Percentiles rank a stretch among this genome's conserved stretches.
phyloP scores from a whole-genome alignment of 2,113 vertebrate species.

The Benitochromis conjunctus region DNA sequence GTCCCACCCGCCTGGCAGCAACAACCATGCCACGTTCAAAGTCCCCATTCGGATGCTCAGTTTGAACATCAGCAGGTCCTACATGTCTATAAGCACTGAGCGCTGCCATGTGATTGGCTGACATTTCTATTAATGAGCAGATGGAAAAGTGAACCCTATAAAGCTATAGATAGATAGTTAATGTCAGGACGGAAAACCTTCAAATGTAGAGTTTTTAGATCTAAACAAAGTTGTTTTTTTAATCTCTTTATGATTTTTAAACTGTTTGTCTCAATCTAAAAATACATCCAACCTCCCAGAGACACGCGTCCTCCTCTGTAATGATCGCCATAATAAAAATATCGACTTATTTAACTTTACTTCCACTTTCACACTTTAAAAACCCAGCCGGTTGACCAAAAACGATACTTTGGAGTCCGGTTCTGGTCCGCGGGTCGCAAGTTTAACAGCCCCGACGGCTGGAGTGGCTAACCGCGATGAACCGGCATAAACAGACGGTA shows the following conservation, averaged over 20 bases:
- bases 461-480: neutral
- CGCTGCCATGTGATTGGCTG: neutral
- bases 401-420: neutral
- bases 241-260: neutral
- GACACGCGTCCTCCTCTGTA: neutral
- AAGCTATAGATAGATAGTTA: neutral
- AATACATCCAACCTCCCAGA: neutral
- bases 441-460: neutral
- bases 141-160: neutral
- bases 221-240: neutral
- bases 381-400: neutral
- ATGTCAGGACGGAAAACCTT: neutral
- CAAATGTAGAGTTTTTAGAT: neutral
- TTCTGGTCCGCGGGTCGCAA: neutral
- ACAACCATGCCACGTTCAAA: neutral
- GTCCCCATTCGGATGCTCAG: neutral
- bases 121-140: neutral
- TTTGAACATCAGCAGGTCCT: neutral
- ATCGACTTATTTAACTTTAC: neutral
- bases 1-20: neutral
- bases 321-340: neutral
- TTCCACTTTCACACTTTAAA: neutral
- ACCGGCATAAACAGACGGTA: fast-evolving
- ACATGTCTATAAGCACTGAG: neutral
- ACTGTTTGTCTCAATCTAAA: neutral